Evolutionary conservation across 2,888 invertebrate genomes (phyloP), one percentile per base, ranked within the genome.

Genomic region (Lypha dubia): DNA sequence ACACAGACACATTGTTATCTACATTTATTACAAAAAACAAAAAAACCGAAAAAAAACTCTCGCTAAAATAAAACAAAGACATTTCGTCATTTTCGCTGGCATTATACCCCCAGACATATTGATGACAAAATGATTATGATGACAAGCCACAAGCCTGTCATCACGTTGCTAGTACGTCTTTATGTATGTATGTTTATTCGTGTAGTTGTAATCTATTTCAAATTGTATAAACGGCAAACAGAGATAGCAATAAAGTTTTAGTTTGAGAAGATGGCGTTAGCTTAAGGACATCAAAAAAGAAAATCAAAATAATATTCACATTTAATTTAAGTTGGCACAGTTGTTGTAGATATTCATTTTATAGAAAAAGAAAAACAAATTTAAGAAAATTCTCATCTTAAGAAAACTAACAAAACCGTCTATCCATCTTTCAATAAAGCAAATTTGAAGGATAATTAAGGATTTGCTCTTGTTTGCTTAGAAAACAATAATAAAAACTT

Each of bases 61-160:
- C 32, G 1, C 38, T 58, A 65, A 56, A 73, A 77, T 46, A 70
- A 44, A 81, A 73, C n/a, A 71, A 79, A 79, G 79, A 79, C 71
- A 79, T 79, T 84, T 84, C 71, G 79, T 79, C 79, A 84, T 79
- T 79, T 83, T 60, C 67, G 35, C 67, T 88, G 87, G 88, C 87
- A 86, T 88, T 88, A 88, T 87, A 86, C 89, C 88, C 88, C 88
- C 90, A 89, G 89, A 90, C 89, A 89, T 88, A 90, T 90, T 90
- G 89, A 90, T 90, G 90, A 87, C 89, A 89, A 90, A 89, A 90
- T 90, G 89, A 90, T 90, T 90, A 90, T 89, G 88, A 89, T 89
- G 89, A 89, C 89, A 86, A 83, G 83, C 86, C 79, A 84, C 82
- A 76, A 81, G 76, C 75, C 75, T 77, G 81, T 82, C 85, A 85